These are phyloP conservation scores for Agrotis clavis DNA, from an alignment of 2,888 invertebrate genomes.

Conservation along the genomic window DNA sequence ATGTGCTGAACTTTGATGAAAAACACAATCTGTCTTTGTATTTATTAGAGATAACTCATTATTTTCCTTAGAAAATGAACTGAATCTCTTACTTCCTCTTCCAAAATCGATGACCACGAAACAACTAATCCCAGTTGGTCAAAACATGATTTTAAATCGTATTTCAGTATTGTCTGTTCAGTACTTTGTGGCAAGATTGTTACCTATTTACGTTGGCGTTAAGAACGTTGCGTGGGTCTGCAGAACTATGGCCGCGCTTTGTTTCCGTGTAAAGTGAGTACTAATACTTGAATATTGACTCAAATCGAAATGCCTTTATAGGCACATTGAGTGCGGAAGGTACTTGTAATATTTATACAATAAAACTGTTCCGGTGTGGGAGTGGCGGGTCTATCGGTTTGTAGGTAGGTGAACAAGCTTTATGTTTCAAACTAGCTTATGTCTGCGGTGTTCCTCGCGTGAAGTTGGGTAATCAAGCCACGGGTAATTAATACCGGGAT, in stretches of 20 bases:
- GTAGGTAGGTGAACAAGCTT: background rate
- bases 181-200: constrained; percentile 44
- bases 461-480: too few species aligned
- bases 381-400: constrained; percentile 22
- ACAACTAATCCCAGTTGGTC: constrained; percentile 5
- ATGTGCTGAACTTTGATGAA: background rate
- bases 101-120: background rate
- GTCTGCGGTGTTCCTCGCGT: too few species aligned
- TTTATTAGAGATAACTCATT: too few species aligned
- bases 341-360: constrained; percentile 50
- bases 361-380: constrained; percentile 45
- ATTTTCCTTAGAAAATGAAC: background rate
- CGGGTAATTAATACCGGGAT: too few species aligned
- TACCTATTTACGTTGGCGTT: constrained; percentile 60
- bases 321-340: constrained; percentile 46
- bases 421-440: too few species aligned
- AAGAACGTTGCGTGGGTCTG: constrained; percentile 48
- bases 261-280: constrained; percentile 59
- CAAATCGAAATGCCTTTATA: constrained; percentile 53
- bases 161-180: constrained; percentile 23
- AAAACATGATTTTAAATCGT: constrained; percentile 34
- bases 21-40: too few species aligned
- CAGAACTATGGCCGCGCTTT: constrained; percentile 48
- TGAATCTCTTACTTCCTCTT: background rate
- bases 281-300: constrained; percentile 57